Evolutionary conservation across 2,888 invertebrate genomes (phyloP).

Genomic region (Volucella inflata): DNA sequence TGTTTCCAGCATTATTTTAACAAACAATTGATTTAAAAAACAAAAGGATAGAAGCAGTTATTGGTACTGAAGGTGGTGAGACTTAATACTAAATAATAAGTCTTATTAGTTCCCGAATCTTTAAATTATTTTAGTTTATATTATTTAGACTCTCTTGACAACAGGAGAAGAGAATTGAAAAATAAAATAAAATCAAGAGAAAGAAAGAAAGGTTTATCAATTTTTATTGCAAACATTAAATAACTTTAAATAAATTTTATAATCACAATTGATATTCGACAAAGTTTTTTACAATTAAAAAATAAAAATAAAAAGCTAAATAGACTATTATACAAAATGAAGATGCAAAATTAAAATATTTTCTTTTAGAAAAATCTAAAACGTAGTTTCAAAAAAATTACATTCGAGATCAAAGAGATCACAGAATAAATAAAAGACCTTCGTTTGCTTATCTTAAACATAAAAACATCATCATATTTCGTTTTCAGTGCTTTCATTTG

Average conservation of each 20-base stretch:
- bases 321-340: slow-evolving; percentile 14
- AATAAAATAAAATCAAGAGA: too few species aligned
- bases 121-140: too few species aligned
- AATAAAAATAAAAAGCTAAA: slow-evolving; percentile 14
- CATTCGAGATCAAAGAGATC: background rate
- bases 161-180: too few species aligned
- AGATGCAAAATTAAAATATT: slow-evolving; percentile 16
- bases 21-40: too few species aligned
- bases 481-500: slow-evolving; percentile 12
- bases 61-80: too few species aligned
- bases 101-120: too few species aligned
- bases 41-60: too few species aligned
- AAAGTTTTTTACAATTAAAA: slow-evolving; percentile 7
- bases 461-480: slow-evolving; percentile 14
- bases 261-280: slow-evolving; percentile 31
- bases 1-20: too few species aligned
- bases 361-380: background rate
- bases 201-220: too few species aligned
- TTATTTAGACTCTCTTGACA: too few species aligned
- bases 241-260: slow-evolving; percentile 33
- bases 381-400: background rate
- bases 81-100: too few species aligned
- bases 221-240: slow-evolving; percentile 42
- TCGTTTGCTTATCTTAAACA: background rate
- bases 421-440: background rate